These are phyloP conservation scores for Falco berigora DNA, from an alignment of 2,797 vertebrate species.

Conservation along the genomic window DNA sequence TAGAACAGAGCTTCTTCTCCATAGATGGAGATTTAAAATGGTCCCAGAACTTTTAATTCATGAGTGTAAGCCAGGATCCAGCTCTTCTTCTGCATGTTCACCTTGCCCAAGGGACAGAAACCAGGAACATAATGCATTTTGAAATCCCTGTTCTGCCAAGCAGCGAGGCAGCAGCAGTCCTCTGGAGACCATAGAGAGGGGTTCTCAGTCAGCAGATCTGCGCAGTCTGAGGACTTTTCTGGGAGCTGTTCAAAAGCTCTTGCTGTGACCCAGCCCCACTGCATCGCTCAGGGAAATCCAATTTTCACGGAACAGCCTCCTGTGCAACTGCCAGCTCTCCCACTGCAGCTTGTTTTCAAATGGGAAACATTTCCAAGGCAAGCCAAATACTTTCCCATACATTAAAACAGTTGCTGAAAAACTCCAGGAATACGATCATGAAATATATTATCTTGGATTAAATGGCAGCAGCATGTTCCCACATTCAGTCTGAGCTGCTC, in stretches of 20 bases:
- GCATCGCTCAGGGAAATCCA: background rate
- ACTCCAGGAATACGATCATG: background rate
- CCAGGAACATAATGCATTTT: background rate
- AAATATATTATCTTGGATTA: background rate
- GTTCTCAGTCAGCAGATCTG: background rate
- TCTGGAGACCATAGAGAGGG: background rate
- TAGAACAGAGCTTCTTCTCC: background rate
- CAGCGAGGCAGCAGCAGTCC: background rate
- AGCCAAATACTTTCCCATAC: background rate
- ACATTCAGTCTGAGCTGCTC: background rate
- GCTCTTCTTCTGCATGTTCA: background rate
- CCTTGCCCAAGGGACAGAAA: background rate
- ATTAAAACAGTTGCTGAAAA: background rate
- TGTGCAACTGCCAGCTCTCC: background rate
- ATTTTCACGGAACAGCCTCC: background rate
- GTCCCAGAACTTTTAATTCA: background rate
- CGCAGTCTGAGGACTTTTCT: background rate
- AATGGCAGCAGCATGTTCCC: background rate
- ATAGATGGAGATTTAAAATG: background rate
- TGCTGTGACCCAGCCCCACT: background rate
- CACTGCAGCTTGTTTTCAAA: slow-evolving; percentile 14
- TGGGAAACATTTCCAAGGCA: background rate
- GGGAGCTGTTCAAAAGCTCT: background rate
- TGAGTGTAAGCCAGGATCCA: background rate
- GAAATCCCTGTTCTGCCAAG: background rate